Evolutionary conservation across 2,797 vertebrate genomes (phyloP).

Genomic region (Tachyglossus aculeatus): DNA sequence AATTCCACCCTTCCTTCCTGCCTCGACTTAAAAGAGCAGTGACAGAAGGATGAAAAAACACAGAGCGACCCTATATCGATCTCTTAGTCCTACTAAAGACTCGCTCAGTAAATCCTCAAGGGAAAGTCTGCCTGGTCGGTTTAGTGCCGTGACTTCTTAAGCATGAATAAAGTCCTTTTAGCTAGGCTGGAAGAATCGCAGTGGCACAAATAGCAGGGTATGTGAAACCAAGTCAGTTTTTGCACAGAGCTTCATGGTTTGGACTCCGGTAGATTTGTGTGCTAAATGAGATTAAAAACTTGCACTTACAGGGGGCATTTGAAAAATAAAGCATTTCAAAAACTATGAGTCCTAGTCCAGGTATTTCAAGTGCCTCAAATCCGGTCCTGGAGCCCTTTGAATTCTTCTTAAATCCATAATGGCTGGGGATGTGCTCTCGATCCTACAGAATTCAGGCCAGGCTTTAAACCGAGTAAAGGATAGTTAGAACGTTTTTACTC

Average conservation of each 20-base stretch:
- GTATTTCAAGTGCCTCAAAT: background rate
- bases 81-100: conserved; percentile 61
- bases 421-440: no score
- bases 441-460: no score
- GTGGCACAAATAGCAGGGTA: background rate
- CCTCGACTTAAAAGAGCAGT: conserved; percentile 64
- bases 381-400: background rate
- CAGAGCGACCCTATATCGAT: conserved; percentile 40
- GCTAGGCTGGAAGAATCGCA: conserved; percentile 1
- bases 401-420: background rate
- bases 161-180: conserved; percentile 16
- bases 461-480: no score
- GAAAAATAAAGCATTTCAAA: background rate
- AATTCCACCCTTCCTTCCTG: conserved; percentile 88
- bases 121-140: conserved; percentile 24
- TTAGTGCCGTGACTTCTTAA: conserved; percentile 42
- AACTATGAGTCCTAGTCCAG: background rate
- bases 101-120: conserved; percentile 32
- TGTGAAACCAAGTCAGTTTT: background rate
- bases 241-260: background rate
- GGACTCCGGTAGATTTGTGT: background rate
- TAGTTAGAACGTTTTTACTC: no score
- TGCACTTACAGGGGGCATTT: background rate
- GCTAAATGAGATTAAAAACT: background rate
- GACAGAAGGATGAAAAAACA: conserved; percentile 60